phyloP scores from a whole-genome alignment of 2,888 invertebrate genomes.

The Eueremaeus valkanovi region DNA sequence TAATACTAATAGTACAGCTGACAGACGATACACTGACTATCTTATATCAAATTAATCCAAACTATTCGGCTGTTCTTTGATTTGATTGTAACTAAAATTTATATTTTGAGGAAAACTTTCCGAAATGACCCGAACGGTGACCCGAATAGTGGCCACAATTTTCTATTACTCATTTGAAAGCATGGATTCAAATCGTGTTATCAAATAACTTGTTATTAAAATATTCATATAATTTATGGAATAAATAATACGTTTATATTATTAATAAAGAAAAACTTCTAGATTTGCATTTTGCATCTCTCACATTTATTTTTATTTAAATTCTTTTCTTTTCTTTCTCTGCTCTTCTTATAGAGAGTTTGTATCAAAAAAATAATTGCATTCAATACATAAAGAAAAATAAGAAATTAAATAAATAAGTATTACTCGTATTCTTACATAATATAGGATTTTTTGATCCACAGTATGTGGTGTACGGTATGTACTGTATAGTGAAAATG shows the following conservation, averaged over 20 bases:
- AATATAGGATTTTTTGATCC: neutral
- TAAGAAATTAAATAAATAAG: neutral
- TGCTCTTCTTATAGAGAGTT: neutral
- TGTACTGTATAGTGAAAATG: neutral
- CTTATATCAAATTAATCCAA: too few relatives aligned
- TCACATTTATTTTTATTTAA: neutral
- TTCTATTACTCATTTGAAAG: neutral
- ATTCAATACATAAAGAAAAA: neutral
- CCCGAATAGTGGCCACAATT: too few relatives aligned
- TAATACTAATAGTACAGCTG: too few relatives aligned
- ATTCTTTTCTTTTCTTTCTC: neutral
- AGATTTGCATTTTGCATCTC: neutral
- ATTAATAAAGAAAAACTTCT: slow-evolving; percentile 7
- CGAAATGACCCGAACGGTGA: neutral
- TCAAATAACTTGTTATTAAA: slow-evolving; percentile 13
- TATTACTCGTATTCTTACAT: too few relatives aligned
- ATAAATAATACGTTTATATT: neutral
- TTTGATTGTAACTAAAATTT: neutral
- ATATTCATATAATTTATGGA: neutral
- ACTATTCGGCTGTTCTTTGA: neutral
- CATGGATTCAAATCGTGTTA: slow-evolving; percentile 11
- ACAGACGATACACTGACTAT: too few relatives aligned
- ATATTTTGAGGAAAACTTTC: slow-evolving; percentile 1
- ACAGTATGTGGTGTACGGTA: neutral
- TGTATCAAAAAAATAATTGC: neutral